Evolutionary conservation across 1,140 invertebrate genomes (phyloP).

Genomic region (Leptinotarsa lineolata): DNA sequence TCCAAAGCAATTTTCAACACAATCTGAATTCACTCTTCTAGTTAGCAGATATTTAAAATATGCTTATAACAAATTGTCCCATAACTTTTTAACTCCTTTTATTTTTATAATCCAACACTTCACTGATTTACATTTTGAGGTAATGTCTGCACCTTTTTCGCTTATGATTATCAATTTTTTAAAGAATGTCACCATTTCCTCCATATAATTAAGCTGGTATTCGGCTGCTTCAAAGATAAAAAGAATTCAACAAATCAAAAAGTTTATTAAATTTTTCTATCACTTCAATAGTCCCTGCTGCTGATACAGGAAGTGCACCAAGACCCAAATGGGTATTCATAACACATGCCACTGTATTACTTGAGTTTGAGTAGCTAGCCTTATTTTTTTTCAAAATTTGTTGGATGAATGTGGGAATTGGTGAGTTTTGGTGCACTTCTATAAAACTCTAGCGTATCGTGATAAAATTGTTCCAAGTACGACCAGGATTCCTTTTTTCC

Average conservation of each 20-base stretch:
- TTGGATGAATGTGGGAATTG: too few relatives aligned
- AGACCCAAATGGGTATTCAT: background rate
- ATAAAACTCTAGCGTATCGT: too few relatives aligned
- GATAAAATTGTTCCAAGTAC: too few relatives aligned
- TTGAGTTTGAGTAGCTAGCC: too few relatives aligned
- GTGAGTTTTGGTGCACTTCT: too few relatives aligned
- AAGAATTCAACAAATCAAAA: background rate
- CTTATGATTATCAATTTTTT: background rate
- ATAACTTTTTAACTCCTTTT: conserved; percentile 10
- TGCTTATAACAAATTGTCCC: conserved; percentile 1
- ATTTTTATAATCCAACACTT: conserved; percentile 26
- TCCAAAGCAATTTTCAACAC: conserved; percentile 23
- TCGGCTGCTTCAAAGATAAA: background rate
- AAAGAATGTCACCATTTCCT: background rate
- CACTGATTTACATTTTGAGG: too few relatives aligned
- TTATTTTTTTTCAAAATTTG: too few relatives aligned
- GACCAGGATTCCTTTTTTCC: too few relatives aligned
- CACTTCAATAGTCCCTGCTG: background rate
- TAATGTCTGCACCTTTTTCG: too few relatives aligned
- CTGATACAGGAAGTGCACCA: background rate
- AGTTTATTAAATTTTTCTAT: background rate
- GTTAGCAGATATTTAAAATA: conserved; percentile 25
- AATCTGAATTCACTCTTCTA: too few relatives aligned
- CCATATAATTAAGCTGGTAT: background rate
- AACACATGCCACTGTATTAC: background rate